Evolutionary conservation across 1,140 invertebrate species (phyloP).

Genomic region (Gryon sp.): DNA sequence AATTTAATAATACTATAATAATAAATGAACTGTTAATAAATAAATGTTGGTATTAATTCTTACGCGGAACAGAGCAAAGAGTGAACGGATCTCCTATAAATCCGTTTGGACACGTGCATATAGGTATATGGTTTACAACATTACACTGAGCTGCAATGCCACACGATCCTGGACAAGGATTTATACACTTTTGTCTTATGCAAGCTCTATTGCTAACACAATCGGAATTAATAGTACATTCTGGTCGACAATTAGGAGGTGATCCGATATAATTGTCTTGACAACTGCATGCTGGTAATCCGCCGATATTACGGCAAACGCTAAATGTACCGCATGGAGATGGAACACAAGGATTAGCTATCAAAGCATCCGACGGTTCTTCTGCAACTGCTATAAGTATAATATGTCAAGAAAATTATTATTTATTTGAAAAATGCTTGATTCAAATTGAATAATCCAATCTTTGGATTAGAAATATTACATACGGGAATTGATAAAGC

Average conservation of each 20-base stretch:
- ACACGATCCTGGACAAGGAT: conserved; percentile 88
- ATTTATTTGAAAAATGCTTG: too few relatives aligned
- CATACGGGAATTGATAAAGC: conserved; percentile 81
- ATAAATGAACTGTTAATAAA: not conserved
- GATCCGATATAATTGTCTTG: conserved; percentile 84
- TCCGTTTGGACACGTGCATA: conserved; percentile 84
- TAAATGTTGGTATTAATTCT: conserved; percentile 9
- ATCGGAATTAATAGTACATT: conserved; percentile 85
- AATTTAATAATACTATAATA: not conserved
- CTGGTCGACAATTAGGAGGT: conserved; percentile 85
- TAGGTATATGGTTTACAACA: conserved; percentile 85
- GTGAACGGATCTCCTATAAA: conserved; percentile 86
- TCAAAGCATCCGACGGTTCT: conserved; percentile 48
- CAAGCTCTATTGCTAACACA: conserved; percentile 85
- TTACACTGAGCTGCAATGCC: conserved; percentile 85
- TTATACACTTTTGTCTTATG: conserved; percentile 84
- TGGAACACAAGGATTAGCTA: conserved; percentile 77
- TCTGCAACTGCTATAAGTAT: conserved; percentile 63
- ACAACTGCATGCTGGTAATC: conserved; percentile 81
- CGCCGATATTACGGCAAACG: conserved; percentile 77
- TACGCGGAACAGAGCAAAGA: conserved; percentile 79
- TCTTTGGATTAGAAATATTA: conserved; percentile 21
- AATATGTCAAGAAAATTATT: too few relatives aligned
- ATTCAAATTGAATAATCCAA: too few relatives aligned
- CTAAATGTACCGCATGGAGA: conserved; percentile 83